Percentiles rank a stretch among this genome's conserved stretches.
Evolutionary conservation across 2,113 vertebrate genomes (phyloP).

Genomic region (Hymenochirus boettgeri): DNA sequence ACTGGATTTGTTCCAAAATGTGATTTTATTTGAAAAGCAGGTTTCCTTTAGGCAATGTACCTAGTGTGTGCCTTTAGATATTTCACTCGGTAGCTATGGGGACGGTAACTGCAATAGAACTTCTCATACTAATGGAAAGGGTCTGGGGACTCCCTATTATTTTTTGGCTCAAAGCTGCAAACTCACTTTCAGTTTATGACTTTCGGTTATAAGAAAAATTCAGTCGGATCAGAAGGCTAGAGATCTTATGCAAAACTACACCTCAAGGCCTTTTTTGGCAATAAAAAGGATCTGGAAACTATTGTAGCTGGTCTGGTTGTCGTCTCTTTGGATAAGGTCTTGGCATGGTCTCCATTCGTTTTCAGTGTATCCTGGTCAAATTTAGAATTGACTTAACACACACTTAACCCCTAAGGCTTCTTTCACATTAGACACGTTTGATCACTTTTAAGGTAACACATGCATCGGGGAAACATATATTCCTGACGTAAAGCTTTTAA

Average conservation of each 20-base stretch:
- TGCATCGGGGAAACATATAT: too few species aligned
- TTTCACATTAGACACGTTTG: too few species aligned
- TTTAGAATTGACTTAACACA: too few species aligned
- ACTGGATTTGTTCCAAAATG: neutral
- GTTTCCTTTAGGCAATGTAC: neutral
- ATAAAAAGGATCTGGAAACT: constrained; percentile 26
- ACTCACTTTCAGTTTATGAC: constrained; percentile 33
- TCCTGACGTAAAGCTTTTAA: too few species aligned
- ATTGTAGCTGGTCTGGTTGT: constrained; percentile 20
- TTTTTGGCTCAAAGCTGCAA: constrained; percentile 21
- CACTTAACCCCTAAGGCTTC: too few species aligned
- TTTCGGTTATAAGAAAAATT: constrained; percentile 18
- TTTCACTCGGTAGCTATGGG: constrained; percentile 18
- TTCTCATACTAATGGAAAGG: constrained; percentile 1
- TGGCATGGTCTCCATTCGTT: constrained; percentile 24
- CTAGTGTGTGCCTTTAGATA: neutral
- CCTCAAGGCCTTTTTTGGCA: constrained; percentile 38
- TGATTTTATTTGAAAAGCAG: neutral
- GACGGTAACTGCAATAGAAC: neutral
- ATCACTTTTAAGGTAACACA: too few species aligned
- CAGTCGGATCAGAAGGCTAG: constrained; percentile 3
- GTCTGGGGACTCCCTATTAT: constrained; percentile 34
- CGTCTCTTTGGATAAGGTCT: constrained; percentile 30
- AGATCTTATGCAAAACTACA: constrained; percentile 5
- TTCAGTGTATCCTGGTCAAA: neutral